Evolutionary conservation across 2,797 vertebrate genomes (phyloP).

Genomic region (Lepidocolaptes lacrymiger): DNA sequence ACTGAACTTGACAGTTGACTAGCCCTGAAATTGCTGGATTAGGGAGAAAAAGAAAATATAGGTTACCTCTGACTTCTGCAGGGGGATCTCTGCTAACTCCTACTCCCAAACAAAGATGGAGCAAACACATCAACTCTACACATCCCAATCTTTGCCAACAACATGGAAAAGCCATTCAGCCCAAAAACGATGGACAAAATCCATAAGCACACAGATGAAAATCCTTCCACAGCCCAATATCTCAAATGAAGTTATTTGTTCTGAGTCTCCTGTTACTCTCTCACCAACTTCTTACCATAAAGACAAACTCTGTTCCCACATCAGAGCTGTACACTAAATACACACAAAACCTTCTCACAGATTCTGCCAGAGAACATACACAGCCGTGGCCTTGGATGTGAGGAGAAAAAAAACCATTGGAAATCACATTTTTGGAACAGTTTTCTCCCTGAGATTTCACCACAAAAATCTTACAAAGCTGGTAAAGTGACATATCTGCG

Average conservation of each 20-base stretch:
- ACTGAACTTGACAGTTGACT: conserved; percentile 41
- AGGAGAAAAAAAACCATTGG: neutral
- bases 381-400: neutral
- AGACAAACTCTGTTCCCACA: neutral
- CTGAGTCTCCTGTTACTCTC: neutral
- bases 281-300: neutral
- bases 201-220: neutral
- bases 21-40: conserved; percentile 33
- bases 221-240: neutral
- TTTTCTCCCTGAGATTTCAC: neutral
- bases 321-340: neutral
- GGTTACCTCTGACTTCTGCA: neutral
- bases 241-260: neutral
- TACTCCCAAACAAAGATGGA: neutral
- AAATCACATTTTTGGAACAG: neutral
- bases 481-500: neutral
- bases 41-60: neutral
- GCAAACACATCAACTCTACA: neutral
- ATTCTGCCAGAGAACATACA: neutral
- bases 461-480: conserved; percentile 4
- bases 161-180: neutral
- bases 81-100: neutral
- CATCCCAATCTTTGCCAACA: fast-evolving
- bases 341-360: neutral
- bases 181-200: neutral